Evolutionary conservation across 35 echinoderm and acorn worm species (phyloP).

Genomic region (Strongylocentrotus purpuratus): DNA sequence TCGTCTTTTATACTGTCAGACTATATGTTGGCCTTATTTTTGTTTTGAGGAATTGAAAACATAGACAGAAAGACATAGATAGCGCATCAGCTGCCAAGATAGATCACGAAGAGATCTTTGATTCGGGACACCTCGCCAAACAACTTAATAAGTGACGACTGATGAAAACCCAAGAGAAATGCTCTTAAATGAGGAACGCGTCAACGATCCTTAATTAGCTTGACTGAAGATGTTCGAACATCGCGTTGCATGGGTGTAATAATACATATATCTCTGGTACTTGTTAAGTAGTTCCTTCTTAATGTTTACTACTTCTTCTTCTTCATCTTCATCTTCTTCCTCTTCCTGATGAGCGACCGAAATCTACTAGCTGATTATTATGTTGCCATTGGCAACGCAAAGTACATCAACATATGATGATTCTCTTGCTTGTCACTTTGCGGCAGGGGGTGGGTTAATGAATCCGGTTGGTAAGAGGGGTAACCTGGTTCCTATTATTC

Average conservation of each 20-base stretch:
- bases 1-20: not conserved
- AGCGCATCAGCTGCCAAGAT: not conserved
- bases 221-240: not conserved
- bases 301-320: no score
- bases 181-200: not conserved
- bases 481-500: conserved; percentile 11
- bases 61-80: not conserved
- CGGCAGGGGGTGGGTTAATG: not conserved
- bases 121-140: not conserved
- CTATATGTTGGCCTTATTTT: not conserved
- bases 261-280: no score
- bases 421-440: not conserved
- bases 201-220: not conserved
- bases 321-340: no score
- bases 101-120: not conserved
- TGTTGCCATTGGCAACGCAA: no score
- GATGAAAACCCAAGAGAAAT: not conserved
- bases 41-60: not conserved
- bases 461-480: not conserved
- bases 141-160: conserved; percentile 11
- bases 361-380: no score
- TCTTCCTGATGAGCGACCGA: no score
- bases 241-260: not conserved
- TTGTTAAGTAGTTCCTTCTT: no score
- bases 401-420: not conserved